These are phyloP conservation scores for Thereva unica DNA, from an alignment of 2,888 invertebrate genomes.

Conservation along the genomic window DNA sequence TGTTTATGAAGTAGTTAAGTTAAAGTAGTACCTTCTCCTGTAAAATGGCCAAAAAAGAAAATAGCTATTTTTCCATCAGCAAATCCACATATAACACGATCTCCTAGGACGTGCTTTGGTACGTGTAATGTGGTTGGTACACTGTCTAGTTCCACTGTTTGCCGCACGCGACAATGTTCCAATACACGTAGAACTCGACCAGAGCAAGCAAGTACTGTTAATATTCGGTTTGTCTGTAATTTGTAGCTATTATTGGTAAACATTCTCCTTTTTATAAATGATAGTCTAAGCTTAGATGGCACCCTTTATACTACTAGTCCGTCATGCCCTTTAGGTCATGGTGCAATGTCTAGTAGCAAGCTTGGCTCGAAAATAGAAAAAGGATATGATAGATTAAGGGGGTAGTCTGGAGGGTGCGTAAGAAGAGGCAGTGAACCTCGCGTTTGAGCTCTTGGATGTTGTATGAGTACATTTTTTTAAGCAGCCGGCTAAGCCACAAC, in stretches of 20 bases:
- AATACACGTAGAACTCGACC: conserved; percentile 78
- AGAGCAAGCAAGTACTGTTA: conserved; percentile 78
- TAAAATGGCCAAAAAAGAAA: conserved; percentile 55
- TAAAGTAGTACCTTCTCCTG: conserved; percentile 42
- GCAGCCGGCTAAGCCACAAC: too few species aligned
- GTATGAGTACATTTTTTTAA: too few species aligned
- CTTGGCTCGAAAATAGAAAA: too few species aligned
- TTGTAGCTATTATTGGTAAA: neutral
- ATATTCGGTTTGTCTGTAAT: conserved; percentile 64
- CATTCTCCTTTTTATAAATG: too few species aligned
- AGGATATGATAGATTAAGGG: too few species aligned
- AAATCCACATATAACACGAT: conserved; percentile 80
- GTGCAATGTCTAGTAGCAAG: too few species aligned
- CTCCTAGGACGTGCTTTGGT: conserved; percentile 70
- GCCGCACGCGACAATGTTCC: conserved; percentile 72
- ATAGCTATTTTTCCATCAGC: conserved; percentile 88
- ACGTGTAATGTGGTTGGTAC: conserved; percentile 67
- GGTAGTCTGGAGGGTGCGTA: too few species aligned
- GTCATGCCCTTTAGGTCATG: too few species aligned
- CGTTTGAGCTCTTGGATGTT: too few species aligned
- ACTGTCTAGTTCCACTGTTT: conserved; percentile 60
- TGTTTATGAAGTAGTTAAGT: neutral
- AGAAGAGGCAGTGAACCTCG: too few species aligned
- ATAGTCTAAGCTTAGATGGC: too few species aligned
- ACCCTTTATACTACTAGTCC: too few species aligned